Percentiles rank a stretch among this genome's conserved stretches.
Conservation (phyloP, 2,797 vertebrate genomes). For the Chloroceryle amazona region DNA sequence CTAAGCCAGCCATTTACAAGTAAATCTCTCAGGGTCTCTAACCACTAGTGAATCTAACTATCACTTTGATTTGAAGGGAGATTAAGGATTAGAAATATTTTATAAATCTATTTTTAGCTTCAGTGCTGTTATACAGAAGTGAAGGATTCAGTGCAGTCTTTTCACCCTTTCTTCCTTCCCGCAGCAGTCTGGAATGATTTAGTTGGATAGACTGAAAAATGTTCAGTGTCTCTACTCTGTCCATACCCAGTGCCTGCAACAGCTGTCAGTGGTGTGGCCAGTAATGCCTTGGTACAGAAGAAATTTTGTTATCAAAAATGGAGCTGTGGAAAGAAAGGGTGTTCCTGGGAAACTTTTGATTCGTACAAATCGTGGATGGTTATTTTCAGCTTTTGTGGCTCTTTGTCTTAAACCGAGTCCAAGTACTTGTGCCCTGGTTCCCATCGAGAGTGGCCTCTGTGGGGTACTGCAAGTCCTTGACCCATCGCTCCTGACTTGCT, state of each 20-base stretch:
- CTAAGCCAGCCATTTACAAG: slow-evolving; percentile 27
- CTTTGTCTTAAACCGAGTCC: not conserved
- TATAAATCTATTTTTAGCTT: not conserved
- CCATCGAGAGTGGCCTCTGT: not conserved
- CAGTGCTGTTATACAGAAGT: rapidly evolving
- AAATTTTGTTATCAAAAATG: not conserved
- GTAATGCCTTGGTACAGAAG: not conserved
- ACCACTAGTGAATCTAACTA: not conserved
- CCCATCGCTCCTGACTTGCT: not conserved
- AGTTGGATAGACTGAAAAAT: not conserved
- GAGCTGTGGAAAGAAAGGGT: rapidly evolving
- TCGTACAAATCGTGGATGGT: not conserved
- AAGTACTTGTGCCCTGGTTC: not conserved
- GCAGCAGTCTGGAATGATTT: not conserved
- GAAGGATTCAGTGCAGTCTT: not conserved
- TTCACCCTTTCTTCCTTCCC: not conserved
- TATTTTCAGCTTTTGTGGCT: not conserved
- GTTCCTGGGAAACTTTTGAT: not conserved
- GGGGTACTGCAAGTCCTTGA: not conserved
- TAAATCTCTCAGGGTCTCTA: slow-evolving; percentile 6
- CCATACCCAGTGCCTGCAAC: not conserved
- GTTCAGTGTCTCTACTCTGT: not conserved
- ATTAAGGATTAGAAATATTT: slow-evolving; percentile 24
- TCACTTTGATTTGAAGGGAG: slow-evolving; percentile 15
- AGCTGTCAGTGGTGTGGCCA: not conserved